phyloP scores from a whole-genome alignment of 2,113 vertebrate genomes.

The Ornithorhynchus anatinus region DNA sequence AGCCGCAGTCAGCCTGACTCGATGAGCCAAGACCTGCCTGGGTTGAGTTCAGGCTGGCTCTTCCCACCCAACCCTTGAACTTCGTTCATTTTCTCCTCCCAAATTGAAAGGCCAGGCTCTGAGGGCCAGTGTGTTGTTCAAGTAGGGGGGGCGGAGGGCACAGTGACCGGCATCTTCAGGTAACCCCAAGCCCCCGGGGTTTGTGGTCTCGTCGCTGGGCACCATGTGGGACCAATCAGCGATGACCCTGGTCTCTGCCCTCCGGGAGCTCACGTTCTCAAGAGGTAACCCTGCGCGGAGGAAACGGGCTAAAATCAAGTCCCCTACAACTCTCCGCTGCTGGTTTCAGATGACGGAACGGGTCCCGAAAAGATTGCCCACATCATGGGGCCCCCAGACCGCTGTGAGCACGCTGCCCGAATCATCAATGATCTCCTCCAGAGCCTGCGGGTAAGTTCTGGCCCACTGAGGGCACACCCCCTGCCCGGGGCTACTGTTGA shows the following conservation, averaged over 20 bases:
- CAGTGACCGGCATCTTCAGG: not conserved
- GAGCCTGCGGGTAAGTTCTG: conserved; percentile 78
- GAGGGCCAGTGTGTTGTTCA: not conserved
- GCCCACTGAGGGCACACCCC: fast-evolving
- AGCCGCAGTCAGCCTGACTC: no score
- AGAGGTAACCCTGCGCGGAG: not conserved
- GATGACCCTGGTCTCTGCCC: no score
- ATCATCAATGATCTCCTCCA: conserved; percentile 91
- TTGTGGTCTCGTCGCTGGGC: no score
- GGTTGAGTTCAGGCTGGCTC: not conserved
- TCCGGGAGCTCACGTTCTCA: not conserved
- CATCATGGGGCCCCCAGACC: conserved; percentile 90
- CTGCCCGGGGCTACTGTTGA: no score
- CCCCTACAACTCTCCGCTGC: not conserved
- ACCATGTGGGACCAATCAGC: no score
- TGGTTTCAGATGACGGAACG: conserved; percentile 81
- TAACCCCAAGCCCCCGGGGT: no score
- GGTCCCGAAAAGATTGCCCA: conserved; percentile 90
- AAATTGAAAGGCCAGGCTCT: not conserved
- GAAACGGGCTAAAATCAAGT: not conserved
- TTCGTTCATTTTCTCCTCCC: not conserved
- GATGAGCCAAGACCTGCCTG: not conserved
- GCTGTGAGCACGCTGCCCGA: conserved; percentile 88
- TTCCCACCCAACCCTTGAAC: no score
- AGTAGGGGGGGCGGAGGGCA: not conserved